These are phyloP conservation scores for Brachionus paranguensis DNA, from an alignment of 1,140 invertebrate genomes.

Conservation along the genomic window DNA sequence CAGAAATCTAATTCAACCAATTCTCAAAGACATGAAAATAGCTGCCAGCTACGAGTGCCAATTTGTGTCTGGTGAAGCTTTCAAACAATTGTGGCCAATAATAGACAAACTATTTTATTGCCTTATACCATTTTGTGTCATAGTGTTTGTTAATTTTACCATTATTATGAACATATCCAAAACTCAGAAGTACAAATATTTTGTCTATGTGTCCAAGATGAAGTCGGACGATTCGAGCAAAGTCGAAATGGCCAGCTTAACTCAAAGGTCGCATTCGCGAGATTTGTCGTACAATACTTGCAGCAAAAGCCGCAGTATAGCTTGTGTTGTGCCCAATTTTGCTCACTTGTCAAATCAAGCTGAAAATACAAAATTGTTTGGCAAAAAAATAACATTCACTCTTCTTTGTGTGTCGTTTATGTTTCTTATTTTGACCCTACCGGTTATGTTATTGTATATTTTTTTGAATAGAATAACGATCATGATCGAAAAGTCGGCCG, in stretches of 20 bases:
- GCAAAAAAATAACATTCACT: conserved; percentile 23
- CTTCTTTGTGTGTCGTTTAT: background rate
- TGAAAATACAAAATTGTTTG: background rate
- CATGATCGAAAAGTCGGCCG: conserved; percentile 1
- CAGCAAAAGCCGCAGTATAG: background rate
- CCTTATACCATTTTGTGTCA: conserved; percentile 21
- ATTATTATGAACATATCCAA: conserved; percentile 18
- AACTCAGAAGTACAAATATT: conserved; percentile 1
- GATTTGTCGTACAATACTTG: background rate
- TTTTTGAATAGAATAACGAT: background rate
- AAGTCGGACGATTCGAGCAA: background rate
- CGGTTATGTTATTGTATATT: background rate
- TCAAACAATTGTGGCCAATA: conserved; percentile 11
- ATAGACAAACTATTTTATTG: conserved; percentile 29
- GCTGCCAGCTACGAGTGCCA: background rate
- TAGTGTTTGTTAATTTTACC: background rate
- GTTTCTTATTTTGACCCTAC: conserved; percentile 13
- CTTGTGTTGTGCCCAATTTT: background rate
- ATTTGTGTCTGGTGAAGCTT: background rate
- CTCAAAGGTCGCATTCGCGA: background rate
- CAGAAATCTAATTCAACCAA: background rate
- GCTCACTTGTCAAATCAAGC: background rate
- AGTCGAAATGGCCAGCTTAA: background rate
- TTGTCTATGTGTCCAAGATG: conserved; percentile 2
- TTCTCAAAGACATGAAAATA: background rate